Base-by-base conservation (phyloP, 37 sponge, comb jelly and placozoan genomes). In the Petrosia ficiformis region DNA sequence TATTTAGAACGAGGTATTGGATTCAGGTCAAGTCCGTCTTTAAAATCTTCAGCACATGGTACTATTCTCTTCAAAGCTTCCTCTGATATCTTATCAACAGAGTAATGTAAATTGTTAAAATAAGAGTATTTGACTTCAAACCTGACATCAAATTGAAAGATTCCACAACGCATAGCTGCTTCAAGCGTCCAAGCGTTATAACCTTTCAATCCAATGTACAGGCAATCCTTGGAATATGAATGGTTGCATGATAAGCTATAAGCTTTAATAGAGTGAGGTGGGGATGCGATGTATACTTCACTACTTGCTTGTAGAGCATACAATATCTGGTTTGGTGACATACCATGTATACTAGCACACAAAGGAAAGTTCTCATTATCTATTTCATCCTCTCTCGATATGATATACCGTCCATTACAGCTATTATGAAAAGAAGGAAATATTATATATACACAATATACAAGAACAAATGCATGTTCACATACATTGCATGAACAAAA, bases 101-200 rank as follows among this genome's bases (percentile, higher is more conserved):
- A 65, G 0, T 65, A 29, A 43, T 81, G 82, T 19, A 80, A 60
- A 8, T 65, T 48, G 21, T 77, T 56, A 77, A 87, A 87, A 28
- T 87, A 87, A 28, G 35, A 56, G 32, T 81, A 73, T 42, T 87
- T 81, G 33, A 81, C 44, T 36, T 81, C 73, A 77, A 86, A 86
- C 59, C 5, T 6, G 14, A 61, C 63, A 61, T 61, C n/a, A 8
- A 61, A 24, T n/a, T 29, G 11, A n/a, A 61, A 11, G 26, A 61
- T 26, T 24, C 25, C 14, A 48, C 14, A 14, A 48, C 8, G 14
- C n/a, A n/a, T n/a, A n/a, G n/a, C n/a, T n/a, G n/a, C n/a, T n/a
- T 48, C 54, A 48, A 48, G 54, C 54, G 54, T 16, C 16, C 10
- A 19, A n/a, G 26, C 63, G n/a, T n/a, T 61, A 5, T 22, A 6